Base-by-base conservation (phyloP, 2,888 invertebrate species). In the Yponomeuta cagnagella region DNA sequence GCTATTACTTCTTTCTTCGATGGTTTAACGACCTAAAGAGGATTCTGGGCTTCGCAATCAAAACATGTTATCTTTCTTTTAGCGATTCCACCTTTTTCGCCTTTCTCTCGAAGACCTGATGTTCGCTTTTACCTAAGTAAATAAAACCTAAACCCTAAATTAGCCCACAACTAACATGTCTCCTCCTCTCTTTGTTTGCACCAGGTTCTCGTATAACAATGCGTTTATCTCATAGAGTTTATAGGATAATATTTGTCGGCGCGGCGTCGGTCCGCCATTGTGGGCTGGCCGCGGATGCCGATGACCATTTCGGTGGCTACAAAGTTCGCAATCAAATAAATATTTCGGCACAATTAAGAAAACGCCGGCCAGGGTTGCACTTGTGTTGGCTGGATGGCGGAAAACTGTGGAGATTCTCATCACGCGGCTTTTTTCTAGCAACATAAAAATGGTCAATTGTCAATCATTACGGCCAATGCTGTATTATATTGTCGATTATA, bases 291-390 rank as follows among this genome's bases (percentile, higher is more conserved):
- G 23, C 31, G 83, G 84, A 91, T 90, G 86, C 91, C 90, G 88
- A 89, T 91, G 91, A 89, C 91, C 91, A 91, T 90, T 90, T 89
- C 90, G 85, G 90, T 88, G 87, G 82, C 86, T 87, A 87, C 89
- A 86, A 84, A 86, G 82, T 87, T 86, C 79, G 90, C 91, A 91
- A 92, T 92, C 92, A 92, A 92, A 92, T 92, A 92, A 92, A 92
- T 92, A 92, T 91, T 92, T 92, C 90, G 92, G 91, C 90, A 92
- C 92, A 92, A 92, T 92, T 92, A 92, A 92, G 91, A 92, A 91
- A 91, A 89, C 88, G 88, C 87, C 88, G 87, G 83, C 88, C 88
- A 87, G 89, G 87, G 90, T 89, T 90, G 89, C 90, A 85, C 89
- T 91, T 89, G 90, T 90, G 90, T 90, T 89, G 88, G 85, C 82